Conservation (phyloP, 1,140 invertebrate species). For the Micrasema minimum region DNA sequence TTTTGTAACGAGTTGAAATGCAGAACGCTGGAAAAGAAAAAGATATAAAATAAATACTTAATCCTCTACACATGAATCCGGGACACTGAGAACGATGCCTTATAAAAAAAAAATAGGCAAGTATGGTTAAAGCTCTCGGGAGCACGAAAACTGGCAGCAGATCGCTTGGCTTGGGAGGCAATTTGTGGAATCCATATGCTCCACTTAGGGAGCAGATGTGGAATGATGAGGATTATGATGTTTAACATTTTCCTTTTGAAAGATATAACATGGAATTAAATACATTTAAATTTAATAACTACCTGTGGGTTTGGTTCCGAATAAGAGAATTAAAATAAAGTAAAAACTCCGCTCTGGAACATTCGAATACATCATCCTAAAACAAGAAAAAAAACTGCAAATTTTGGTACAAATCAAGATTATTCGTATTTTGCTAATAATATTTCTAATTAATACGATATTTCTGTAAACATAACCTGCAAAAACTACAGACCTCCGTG, state of each 20-base stretch:
- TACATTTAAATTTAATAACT: too few relatives aligned
- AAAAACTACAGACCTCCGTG: conserved; percentile 3
- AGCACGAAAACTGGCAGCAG: too few relatives aligned
- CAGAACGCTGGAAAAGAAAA: conserved; percentile 18
- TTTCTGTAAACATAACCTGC: background rate
- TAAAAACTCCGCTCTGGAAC: conserved; percentile 45
- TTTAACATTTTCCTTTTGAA: too few relatives aligned
- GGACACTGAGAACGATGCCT: background rate
- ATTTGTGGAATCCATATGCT: too few relatives aligned
- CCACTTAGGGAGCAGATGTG: background rate
- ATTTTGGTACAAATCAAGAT: background rate
- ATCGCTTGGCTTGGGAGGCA: too few relatives aligned
- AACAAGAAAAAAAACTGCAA: background rate
- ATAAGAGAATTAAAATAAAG: conserved; percentile 40
- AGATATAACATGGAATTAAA: too few relatives aligned
- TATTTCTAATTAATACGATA: background rate
- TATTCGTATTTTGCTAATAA: background rate
- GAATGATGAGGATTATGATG: too few relatives aligned
- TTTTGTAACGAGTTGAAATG: conserved; percentile 12
- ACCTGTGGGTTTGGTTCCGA: conserved; percentile 45
- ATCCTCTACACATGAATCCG: background rate
- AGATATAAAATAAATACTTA: background rate
- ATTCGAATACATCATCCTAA: conserved; percentile 37
- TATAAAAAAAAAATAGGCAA: background rate
- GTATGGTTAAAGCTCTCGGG: too few relatives aligned